Evolutionary conservation across 2,797 vertebrate genomes (phyloP).

Genomic region (Acomys russatus): DNA sequence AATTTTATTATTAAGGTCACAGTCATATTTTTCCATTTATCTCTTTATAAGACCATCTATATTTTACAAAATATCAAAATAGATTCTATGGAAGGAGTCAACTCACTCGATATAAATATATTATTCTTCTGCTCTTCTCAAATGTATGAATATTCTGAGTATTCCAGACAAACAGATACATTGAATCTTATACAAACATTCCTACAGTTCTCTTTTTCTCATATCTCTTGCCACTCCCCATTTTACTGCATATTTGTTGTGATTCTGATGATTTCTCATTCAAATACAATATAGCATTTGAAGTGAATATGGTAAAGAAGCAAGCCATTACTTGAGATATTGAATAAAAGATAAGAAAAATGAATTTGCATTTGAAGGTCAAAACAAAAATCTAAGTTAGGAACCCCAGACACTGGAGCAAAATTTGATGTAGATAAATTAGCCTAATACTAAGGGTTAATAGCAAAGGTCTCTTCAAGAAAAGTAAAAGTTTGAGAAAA

Average conservation of each 20-base stretch:
- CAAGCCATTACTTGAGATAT: neutral
- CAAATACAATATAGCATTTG: neutral
- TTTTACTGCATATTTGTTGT: neutral
- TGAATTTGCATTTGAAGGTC: constrained; percentile 46
- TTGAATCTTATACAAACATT: neutral
- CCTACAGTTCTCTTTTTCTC: neutral
- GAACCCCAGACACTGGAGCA: neutral
- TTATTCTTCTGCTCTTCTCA: neutral
- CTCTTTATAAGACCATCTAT: neutral
- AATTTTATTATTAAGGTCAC: neutral
- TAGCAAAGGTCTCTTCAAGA: neutral
- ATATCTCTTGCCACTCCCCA: too few species aligned
- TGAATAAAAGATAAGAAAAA: constrained; percentile 45
- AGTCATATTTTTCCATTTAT: neutral
- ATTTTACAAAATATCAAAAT: neutral
- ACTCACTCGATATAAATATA: neutral
- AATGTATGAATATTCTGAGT: neutral
- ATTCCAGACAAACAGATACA: neutral
- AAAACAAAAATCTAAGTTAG: constrained; percentile 55
- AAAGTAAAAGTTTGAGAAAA: constrained; percentile 12
- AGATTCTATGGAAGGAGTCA: neutral
- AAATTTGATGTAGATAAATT: neutral
- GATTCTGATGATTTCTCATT: neutral
- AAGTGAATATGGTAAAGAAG: neutral
- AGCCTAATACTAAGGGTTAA: neutral